Conservation (phyloP, 2,113 vertebrate genomes). For the Cromileptes altivelis region DNA sequence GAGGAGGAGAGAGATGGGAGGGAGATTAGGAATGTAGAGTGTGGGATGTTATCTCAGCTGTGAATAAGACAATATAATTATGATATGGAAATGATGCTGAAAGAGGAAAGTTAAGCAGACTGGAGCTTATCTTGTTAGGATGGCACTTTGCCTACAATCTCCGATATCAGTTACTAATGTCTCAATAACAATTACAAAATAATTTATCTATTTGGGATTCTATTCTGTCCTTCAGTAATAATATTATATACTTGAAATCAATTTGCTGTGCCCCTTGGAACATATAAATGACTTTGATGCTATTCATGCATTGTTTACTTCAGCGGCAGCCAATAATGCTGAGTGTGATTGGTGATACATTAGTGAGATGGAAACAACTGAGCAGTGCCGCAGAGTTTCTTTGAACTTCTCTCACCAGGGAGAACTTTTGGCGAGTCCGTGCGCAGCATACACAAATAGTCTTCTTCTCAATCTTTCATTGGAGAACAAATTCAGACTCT, state of each 20-base stretch:
- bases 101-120: constrained; percentile 80
- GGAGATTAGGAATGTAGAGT: constrained; percentile 82
- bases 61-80: constrained; percentile 94
- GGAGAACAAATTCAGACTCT: constrained; percentile 70
- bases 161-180: constrained; percentile 70
- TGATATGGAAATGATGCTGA: constrained; percentile 96
- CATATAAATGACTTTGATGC: constrained; percentile 58
- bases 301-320: constrained; percentile 60
- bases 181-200: constrained; percentile 65
- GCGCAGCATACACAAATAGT: constrained; percentile 59
- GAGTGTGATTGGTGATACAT: constrained; percentile 56
- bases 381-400: constrained; percentile 28
- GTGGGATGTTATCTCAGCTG: constrained; percentile 87
- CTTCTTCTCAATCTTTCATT: constrained; percentile 56
- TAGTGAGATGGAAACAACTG: constrained; percentile 52
- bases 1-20: constrained; percentile 52
- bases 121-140: constrained; percentile 87
- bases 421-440: constrained; percentile 65
- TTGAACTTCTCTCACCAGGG: constrained; percentile 51
- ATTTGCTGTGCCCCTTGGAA: constrained; percentile 58
- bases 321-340: constrained; percentile 45
- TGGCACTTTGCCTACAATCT: constrained; percentile 64
- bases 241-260: constrained; percentile 62
- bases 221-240: constrained; percentile 46
- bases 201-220: constrained; percentile 44